phyloP scores from a whole-genome alignment of 2,888 invertebrate genomes.

The Lasioglossum lativentre region DNA sequence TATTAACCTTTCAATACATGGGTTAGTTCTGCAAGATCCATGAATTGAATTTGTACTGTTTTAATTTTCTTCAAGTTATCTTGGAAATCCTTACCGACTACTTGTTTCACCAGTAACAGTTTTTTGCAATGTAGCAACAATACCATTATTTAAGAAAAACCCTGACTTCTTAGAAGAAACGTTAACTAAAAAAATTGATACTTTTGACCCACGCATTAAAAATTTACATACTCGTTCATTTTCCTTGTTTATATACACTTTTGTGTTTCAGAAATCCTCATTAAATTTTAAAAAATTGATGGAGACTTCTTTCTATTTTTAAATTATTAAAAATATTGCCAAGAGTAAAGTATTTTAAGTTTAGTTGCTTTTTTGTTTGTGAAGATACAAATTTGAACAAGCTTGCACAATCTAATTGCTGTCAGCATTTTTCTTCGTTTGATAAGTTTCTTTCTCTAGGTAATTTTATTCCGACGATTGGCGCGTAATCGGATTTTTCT shows the following conservation, averaged over 20 bases:
- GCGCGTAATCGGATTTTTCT: slow-evolving; percentile 14
- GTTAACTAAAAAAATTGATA: no score
- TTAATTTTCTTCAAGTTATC: neutral
- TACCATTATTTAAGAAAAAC: neutral
- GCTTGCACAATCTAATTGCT: neutral
- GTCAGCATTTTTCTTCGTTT: neutral
- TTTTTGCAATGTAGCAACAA: neutral
- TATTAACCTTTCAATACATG: neutral
- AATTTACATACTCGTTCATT: neutral
- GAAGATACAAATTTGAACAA: neutral
- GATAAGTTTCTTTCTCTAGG: no score
- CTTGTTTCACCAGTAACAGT: no score
- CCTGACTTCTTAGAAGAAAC: neutral
- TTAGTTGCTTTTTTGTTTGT: neutral
- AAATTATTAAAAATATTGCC: neutral
- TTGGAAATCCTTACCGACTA: neutral
- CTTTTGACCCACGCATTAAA: no score
- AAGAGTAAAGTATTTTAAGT: neutral
- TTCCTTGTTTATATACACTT: neutral
- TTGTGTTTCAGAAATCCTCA: neutral
- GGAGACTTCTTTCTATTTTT: neutral
- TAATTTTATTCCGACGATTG: neutral
- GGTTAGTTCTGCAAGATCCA: neutral
- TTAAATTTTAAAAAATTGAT: neutral
- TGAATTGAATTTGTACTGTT: neutral